A percentile compares a stretch with the other conserved stretches of the same genome.
Evolutionary conservation across 2,888 invertebrate species (phyloP).

Genomic region (Melanostoma mellinum): DNA sequence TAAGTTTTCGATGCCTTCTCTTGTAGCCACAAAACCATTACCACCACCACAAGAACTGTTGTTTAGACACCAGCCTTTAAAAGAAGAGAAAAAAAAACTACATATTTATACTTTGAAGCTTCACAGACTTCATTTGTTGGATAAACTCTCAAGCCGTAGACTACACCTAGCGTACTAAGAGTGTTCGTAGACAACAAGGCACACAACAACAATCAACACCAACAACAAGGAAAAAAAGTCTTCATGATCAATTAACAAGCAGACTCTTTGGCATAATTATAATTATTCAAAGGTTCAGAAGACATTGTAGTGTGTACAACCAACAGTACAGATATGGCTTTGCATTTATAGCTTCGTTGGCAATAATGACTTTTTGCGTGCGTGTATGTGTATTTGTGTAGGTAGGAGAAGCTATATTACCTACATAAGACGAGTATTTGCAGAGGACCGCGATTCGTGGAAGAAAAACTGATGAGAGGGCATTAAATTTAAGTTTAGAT

Average conservation of each 20-base stretch:
- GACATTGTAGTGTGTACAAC: constrained; percentile 3
- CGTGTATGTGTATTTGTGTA: background rate
- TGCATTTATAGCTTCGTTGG: constrained; percentile 1
- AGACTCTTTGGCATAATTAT: constrained; percentile 32
- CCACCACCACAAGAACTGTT: too few species aligned
- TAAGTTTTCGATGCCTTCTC: constrained; percentile 31
- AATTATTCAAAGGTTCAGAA: constrained; percentile 50
- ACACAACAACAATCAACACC: too few species aligned
- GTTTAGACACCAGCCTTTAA: too few species aligned
- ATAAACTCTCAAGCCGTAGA: too few species aligned
- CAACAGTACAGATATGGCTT: background rate
- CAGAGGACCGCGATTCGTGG: background rate
- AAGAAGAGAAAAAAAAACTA: too few species aligned
- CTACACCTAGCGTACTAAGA: too few species aligned
- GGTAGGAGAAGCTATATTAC: background rate
- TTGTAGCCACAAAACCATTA: too few species aligned
- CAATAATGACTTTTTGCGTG: background rate
- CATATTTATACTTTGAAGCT: too few species aligned
- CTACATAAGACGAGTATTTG: background rate
- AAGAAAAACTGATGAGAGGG: constrained; percentile 51
- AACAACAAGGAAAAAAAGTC: constrained; percentile 6
- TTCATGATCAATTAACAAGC: constrained; percentile 61
- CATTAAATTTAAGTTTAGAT: constrained; percentile 63
- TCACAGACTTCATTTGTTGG: too few species aligned
- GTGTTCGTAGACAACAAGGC: too few species aligned